Base-by-base conservation (phyloP, 2,888 invertebrate genomes). In the Cerastoderma edule region DNA sequence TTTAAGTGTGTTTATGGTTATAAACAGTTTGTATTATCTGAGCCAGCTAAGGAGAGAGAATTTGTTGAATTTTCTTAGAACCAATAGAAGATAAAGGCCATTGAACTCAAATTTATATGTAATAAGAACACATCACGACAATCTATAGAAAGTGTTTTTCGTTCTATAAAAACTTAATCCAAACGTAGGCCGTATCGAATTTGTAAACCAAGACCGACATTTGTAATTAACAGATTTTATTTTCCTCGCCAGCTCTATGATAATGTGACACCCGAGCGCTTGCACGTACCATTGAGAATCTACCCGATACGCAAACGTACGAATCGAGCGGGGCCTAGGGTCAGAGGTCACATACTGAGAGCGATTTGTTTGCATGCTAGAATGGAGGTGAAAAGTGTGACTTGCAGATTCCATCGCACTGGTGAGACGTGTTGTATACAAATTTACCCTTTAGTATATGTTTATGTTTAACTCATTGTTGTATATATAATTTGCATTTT, bases 171-270 rank as follows among this genome's bases (percentile, higher is more conserved):
- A 53, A 24, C 35, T 27, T 6, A 35, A 39, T 1, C 16, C n/a
- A 33, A 60, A 33, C 39, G 1, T 2, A 4, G 22, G 22, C 35
- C 35, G 32, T 74, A 74, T 74, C 68, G 39, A 60, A 22, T 60
- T 35, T 39, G 56, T 22, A 60, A 75, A 8, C 24, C 48, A 35
- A 75, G 30, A 75, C 70, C 75, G 75, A 75, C 75, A 75, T 75
- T 75, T 75, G 75, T 70, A 66, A 75, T 75, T 75, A 75, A 70
- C 70, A 67, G 70, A 70, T 75, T 75, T 70, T 48, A 48, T 48
- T 30, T 48, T 65, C 65, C 65, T 27, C 39, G 27, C 35, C 33
- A 33, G 22, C 22, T 39, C 39, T 39, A 60, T 35, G 35, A 60
- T 60, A 60, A 39, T 35, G 60, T 60, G 60, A 39, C 24, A 60